Percentiles rank a stretch among this genome's conserved stretches.
Conservation (phyloP, 2,113 vertebrate genomes). For the Macrotus californicus region DNA sequence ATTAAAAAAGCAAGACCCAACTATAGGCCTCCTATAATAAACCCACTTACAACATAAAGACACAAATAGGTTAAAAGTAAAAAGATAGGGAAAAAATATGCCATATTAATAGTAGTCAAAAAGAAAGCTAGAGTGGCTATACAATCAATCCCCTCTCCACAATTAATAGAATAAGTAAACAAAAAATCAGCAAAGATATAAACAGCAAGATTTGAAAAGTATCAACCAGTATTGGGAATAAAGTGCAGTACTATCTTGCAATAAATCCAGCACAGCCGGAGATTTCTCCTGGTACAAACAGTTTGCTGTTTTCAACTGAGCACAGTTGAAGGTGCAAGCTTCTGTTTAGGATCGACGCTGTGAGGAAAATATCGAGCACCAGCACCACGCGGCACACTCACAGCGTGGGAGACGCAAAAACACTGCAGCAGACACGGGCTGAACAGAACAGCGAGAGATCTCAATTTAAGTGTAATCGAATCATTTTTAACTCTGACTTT, state of each 20-base stretch:
- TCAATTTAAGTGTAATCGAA: neutral
- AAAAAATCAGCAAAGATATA: neutral
- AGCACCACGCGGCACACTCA: neutral
- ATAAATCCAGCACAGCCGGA: neutral
- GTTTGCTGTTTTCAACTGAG: conserved; percentile 14
- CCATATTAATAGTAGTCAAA: neutral
- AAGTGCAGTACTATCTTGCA: neutral
- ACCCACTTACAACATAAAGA: neutral
- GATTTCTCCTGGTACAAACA: neutral
- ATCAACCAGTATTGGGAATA: neutral
- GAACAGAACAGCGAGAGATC: neutral
- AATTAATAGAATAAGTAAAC: neutral
- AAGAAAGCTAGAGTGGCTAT: neutral
- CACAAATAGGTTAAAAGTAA: neutral
- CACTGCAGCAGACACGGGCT: neutral
- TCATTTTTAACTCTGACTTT: neutral
- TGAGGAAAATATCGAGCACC: neutral
- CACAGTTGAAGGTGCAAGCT: neutral
- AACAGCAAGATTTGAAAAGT: neutral
- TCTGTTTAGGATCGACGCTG: neutral
- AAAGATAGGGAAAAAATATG: neutral
- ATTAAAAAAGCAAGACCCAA: neutral
- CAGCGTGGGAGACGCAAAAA: neutral
- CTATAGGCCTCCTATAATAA: neutral
- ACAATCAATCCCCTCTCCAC: neutral